Evolutionary conservation across 1,140 invertebrate genomes (phyloP), one percentile per base, ranked within the genome.

Genomic region (Anastrepha ludens): DNA sequence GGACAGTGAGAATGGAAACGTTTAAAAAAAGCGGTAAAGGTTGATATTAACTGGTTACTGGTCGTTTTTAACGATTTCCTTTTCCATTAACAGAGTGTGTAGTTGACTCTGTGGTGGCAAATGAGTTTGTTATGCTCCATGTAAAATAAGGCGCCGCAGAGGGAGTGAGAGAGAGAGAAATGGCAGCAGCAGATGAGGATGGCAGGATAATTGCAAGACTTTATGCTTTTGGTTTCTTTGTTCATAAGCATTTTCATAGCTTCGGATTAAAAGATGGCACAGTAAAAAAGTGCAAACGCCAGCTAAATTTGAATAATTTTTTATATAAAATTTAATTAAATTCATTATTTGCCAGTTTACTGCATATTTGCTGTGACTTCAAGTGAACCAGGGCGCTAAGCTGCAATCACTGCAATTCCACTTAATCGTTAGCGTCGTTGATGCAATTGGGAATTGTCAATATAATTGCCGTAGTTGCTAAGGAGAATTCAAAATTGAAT

Each of bases 21-120:
- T 13, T 20, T n/a, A 47, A 74, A 29, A 29, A 74, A 74, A 50
- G 70, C 41, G 41, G 3, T 41, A 47, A 81, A 81, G 70, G 9
- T 47, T 17, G 44, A 11, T 17, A 3, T 74, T 47, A 50, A 50
- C 39, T 58, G 9, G 74, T 44, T 6, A 13, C 7, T 9, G 11
- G 60, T 62, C 6, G 39, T 6, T 20, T 74, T 74, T 74, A 29
- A 67, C 6, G 64, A 20, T 55, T 15, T 41, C 11, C 15, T 62
- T 62, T 6, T 11, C 50, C 50, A 20, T 20, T 55, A 4, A 29
- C 41, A 58, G 44, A 1, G 20, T 81, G 74, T 41, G 20, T 47
- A 50, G 47, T 50, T 81, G 74, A 81, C 55, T 81, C 50, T 58
- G 47, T 58, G 44, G 13, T 20, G 55, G n/a, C 20, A 81, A 81